Base-by-base conservation (phyloP, 92 coral and sea anemone species). In the Epizoanthus ramosus region DNA sequence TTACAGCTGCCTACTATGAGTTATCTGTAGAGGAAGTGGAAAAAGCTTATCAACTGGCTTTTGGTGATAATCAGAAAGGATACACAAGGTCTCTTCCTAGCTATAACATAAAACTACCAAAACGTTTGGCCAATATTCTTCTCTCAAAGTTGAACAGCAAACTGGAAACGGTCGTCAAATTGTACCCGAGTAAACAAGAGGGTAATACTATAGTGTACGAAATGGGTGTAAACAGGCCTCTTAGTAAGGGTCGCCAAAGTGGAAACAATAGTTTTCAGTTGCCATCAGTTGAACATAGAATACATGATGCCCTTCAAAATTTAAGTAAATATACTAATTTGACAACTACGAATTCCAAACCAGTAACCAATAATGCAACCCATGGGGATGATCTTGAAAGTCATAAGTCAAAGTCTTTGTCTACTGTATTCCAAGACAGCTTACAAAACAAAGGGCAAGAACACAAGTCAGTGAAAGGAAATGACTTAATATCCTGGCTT, bases 1-100 rank as follows among this genome's bases (percentile, higher is more conserved):
- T 73, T 4, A 73, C 61, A 50, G 79, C 79, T 52, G 5, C 79
- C 1, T 73, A 53, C 63, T 73, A 54, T 5, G 63, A 73, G 61
- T 3, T 73, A 1, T 64, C 79, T 14, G 63, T 73, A 3, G 79
- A 73, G 79, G 79, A 73, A 3, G 37, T 73, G 12, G 33, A 23
- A 37, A 73, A 23, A 23, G 79, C 79, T 2, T 73, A 73, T 37
- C 63, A 63, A 0, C 79, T 47, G 0, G 64, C 53, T 50, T 73
- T 22, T 50, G 79, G 61, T 19, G 61, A 24, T 73, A 61, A 50
- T 47, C 18, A 53, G 7, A 28, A 25, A n/a, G 79, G 39, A 53
- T 2, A 50, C 23, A 18, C 17, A 73, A 53, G 61, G 7, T 73
- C 79, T 25, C 63, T 53, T 18, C 39, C 9, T 25, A 25, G 39